Conservation (phyloP, 1,140 invertebrate species). For the Trissolcus basalis region DNA sequence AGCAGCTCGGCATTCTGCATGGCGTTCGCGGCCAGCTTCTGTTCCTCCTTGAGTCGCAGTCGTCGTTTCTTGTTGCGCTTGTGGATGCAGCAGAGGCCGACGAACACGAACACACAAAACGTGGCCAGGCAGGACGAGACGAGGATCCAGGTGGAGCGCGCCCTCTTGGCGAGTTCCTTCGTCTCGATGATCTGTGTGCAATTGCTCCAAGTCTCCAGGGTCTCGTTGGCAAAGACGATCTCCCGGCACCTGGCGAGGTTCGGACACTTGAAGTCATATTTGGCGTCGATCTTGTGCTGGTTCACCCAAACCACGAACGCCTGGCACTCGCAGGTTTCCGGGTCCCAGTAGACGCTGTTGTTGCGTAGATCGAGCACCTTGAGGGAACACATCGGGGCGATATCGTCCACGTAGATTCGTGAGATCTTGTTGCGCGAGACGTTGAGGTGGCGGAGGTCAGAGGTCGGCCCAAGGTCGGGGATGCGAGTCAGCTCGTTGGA, state of each 20-base stretch:
- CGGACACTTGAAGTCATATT: slow-evolving; percentile 46
- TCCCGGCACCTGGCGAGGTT: slow-evolving; percentile 7
- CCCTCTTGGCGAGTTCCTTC: slow-evolving; percentile 58
- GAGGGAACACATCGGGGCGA: slow-evolving; percentile 67
- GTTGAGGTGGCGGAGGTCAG: slow-evolving; percentile 66
- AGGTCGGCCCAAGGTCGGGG: slow-evolving; percentile 49
- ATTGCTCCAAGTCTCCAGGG: slow-evolving; percentile 46
- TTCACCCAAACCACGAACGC: slow-evolving; percentile 62
- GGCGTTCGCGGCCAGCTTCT: slow-evolving; percentile 62
- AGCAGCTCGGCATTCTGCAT: slow-evolving; percentile 67
- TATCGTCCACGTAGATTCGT: slow-evolving; percentile 63
- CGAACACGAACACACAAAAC: slow-evolving; percentile 60
- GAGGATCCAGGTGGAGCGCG: slow-evolving; percentile 67
- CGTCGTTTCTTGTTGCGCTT: slow-evolving; percentile 65
- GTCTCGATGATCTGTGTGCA: slow-evolving; percentile 59
- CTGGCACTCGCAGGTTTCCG: slow-evolving; percentile 63
- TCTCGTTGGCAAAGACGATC: slow-evolving; percentile 61
- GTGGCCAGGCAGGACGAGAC: slow-evolving; percentile 62
- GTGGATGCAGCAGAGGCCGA: slow-evolving; percentile 66
- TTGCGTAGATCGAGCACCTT: slow-evolving; percentile 61
- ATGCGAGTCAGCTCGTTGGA: slow-evolving; percentile 62
- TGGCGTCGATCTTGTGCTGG: slow-evolving; percentile 50
- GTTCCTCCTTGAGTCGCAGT: slow-evolving; percentile 61
- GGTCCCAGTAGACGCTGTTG: slow-evolving; percentile 62
- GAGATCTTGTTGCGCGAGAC: slow-evolving; percentile 69